phyloP scores from a whole-genome alignment of 2,888 invertebrate genomes.

The Drosophila pullipes region DNA sequence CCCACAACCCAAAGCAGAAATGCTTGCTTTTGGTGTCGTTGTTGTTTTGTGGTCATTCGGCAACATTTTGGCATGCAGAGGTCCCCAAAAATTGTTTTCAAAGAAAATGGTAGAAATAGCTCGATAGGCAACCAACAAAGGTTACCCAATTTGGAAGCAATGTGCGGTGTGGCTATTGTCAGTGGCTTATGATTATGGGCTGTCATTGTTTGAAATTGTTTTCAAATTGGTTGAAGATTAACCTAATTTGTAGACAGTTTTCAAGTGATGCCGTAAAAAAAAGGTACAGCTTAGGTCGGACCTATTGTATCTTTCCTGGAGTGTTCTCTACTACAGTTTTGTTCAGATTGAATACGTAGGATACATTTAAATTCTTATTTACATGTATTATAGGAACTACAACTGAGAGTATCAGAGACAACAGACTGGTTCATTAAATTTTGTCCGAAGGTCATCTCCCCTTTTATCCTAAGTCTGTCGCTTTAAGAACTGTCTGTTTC shows the following conservation, averaged over 20 bases:
- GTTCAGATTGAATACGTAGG: neutral
- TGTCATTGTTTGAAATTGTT: conserved; percentile 62
- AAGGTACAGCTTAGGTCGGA: neutral
- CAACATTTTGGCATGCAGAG: conserved; percentile 10
- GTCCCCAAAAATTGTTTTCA: conserved; percentile 22
- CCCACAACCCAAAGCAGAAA: neutral
- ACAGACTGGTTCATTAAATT: neutral
- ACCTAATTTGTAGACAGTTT: conserved; percentile 40
- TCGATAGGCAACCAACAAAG: conserved; percentile 35
- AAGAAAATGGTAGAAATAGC: conserved; percentile 13
- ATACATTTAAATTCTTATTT: neutral
- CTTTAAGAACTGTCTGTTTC: neutral
- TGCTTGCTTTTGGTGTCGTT: neutral
- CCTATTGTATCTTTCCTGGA: neutral
- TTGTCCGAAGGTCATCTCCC: neutral
- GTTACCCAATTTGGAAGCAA: conserved; percentile 55
- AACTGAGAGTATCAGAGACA: neutral
- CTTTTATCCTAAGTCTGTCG: neutral
- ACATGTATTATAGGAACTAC: neutral
- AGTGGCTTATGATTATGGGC: conserved; percentile 37
- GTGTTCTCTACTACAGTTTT: too few species aligned
- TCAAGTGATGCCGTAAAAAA: conserved; percentile 2
- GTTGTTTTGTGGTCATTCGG: conserved; percentile 7
- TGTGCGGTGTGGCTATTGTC: conserved; percentile 38
- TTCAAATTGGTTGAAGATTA: conserved; percentile 55